Percentiles rank a stretch among this genome's conserved stretches.
Evolutionary conservation across 2,888 invertebrate genomes (phyloP).

Genomic region (Lissonota sp.): DNA sequence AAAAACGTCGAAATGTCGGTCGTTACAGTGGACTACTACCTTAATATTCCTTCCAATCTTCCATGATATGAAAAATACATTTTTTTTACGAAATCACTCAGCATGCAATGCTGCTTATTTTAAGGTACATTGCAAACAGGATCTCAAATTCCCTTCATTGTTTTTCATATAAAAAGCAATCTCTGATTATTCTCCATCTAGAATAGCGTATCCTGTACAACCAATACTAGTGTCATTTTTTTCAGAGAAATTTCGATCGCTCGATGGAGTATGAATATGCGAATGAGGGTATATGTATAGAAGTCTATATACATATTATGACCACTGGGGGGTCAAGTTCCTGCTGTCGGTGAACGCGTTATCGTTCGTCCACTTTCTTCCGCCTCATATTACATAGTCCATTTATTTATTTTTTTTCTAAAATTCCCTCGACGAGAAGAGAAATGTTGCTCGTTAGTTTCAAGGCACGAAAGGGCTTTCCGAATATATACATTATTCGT

Average conservation of each 20-base stretch:
- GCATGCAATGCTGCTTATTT: too few species aligned
- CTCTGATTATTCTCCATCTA: conserved; percentile 10
- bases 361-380: conserved; percentile 49
- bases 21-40: too few species aligned
- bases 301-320: conserved; percentile 13
- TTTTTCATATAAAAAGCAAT: too few species aligned
- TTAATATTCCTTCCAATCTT: neutral
- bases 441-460: conserved; percentile 53
- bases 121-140: too few species aligned
- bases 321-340: conserved; percentile 59
- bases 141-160: too few species aligned
- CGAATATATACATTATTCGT: conserved; percentile 21
- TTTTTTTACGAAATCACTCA: neutral
- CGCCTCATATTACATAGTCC: conserved; percentile 5
- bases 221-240: too few species aligned
- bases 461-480: conserved; percentile 7
- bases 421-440: conserved; percentile 35
- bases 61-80: neutral
- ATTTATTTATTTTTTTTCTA: conserved; percentile 15
- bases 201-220: conserved; percentile 20
- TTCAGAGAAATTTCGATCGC: conserved; percentile 52
- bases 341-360: conserved; percentile 41
- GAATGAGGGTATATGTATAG: neutral
- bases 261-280: conserved; percentile 38
- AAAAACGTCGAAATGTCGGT: too few species aligned